Conservation (phyloP, 2,113 vertebrate species). For the Regulus satrapa region DNA sequence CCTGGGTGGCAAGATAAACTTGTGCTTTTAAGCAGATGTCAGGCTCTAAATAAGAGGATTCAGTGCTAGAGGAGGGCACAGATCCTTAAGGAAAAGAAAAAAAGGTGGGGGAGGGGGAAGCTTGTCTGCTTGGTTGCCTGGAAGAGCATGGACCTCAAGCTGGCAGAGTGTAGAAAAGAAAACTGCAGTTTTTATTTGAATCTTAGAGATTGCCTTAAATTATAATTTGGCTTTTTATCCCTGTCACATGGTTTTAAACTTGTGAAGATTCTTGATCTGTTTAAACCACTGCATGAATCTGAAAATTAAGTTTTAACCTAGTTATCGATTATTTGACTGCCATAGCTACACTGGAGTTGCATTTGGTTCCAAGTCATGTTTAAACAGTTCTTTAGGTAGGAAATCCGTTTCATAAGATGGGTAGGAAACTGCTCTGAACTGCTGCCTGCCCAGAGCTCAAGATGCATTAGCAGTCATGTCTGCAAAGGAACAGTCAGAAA, state of each 20-base stretch:
- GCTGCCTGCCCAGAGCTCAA: not conserved
- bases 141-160: not conserved
- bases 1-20: not conserved
- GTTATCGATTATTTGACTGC: not conserved
- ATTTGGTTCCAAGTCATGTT: not conserved
- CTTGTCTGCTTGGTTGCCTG: not conserved
- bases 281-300: not conserved
- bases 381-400: not conserved
- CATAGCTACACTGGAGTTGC: not conserved
- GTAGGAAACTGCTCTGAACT: not conserved
- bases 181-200: not conserved
- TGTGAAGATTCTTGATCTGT: not conserved
- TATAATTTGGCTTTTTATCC: not conserved
- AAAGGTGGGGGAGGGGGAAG: not conserved
- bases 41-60: not conserved
- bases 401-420: not conserved
- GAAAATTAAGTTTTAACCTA: not conserved
- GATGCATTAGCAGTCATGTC: not conserved
- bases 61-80: not conserved
- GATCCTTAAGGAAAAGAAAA: not conserved
- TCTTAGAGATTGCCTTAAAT: not conserved
- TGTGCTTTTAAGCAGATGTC: conserved; percentile 24
- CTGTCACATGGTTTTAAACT: not conserved
- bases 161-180: not conserved
- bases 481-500: not conserved